Conservation (phyloP, 2,888 invertebrate genomes). For the Pammene aurita region DNA sequence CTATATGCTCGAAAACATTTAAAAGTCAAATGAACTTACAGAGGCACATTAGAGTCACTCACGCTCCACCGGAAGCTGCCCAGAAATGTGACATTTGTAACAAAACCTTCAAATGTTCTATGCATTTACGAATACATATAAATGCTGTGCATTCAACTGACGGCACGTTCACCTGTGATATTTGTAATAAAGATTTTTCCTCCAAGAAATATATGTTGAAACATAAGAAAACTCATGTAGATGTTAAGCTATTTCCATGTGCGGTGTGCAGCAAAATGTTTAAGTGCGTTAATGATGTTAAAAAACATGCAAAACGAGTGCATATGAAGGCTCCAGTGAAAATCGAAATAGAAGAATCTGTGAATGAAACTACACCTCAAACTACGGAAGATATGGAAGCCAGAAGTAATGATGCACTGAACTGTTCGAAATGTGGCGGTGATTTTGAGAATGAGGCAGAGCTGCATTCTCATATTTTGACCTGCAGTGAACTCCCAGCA, state of each 20-base stretch:
- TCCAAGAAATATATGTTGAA: slow-evolving; percentile 54
- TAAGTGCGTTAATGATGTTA: slow-evolving; percentile 52
- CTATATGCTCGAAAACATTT: slow-evolving; percentile 54
- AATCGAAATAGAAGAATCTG: neutral
- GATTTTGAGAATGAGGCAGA: slow-evolving; percentile 23
- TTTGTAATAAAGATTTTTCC: slow-evolving; percentile 53
- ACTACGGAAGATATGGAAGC: neutral
- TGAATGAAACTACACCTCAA: neutral
- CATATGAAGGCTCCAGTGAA: slow-evolving; percentile 45
- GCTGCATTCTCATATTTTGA: slow-evolving; percentile 35
- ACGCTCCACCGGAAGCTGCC: slow-evolving; percentile 55
- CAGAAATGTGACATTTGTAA: slow-evolving; percentile 53
- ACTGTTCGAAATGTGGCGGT: slow-evolving; percentile 34
- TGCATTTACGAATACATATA: slow-evolving; percentile 56
- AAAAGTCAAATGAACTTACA: slow-evolving; percentile 52
- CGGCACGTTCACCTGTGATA: slow-evolving; percentile 50
- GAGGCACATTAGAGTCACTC: slow-evolving; percentile 55
- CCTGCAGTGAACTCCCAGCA: slow-evolving; percentile 20
- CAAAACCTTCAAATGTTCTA: slow-evolving; percentile 54
- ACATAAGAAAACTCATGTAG: slow-evolving; percentile 54
- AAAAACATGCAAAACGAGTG: slow-evolving; percentile 52
- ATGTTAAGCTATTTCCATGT: slow-evolving; percentile 47
- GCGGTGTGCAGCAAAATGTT: slow-evolving; percentile 51
- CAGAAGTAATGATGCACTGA: neutral
- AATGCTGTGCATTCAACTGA: slow-evolving; percentile 52